Evolutionary conservation across 92 coral and sea anemone genomes (phyloP), one percentile per base, ranked within the genome.

Genomic region (Ricordea florida): DNA sequence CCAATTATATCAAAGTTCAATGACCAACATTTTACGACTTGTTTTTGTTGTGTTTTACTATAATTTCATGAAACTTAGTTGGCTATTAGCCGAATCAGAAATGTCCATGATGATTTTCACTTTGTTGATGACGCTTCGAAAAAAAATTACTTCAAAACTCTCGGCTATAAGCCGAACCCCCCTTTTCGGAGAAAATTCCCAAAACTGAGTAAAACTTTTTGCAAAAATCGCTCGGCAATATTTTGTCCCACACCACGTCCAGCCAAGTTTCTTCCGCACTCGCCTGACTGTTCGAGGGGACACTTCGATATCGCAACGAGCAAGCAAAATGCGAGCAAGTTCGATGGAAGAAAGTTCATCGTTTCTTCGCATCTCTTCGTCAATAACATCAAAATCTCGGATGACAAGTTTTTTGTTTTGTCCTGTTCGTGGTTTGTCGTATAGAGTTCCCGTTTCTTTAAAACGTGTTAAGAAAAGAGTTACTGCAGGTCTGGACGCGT

Each of bases 331-430:
- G 3, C 63, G 3, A 28, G 44, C 48, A 46, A 72, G 63, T 62
- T 72, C 69, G 24, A 29, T 15, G 1, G 79, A 41, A 2, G 53
- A 53, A 43, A 72, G 79, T 33, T 72, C 79, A 25, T 72, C 79
- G 21, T 72, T 56, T 72, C 27, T 49, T 26, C 28, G 15, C 79
- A 72, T 72, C 57, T 72, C 51, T 57, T 53, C 56, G 25, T 72
- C 79, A 21, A 57, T 71, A 3, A 24, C 44, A 17, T 40, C 55
- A 3, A 27, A 73, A 44, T 73, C 68, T 10, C 4, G 67, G 37
- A 73, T 40, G 7, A 15, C 20, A 22, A 73, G 69, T 32, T 30
- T 45, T 10, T 16, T 58, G 30, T 41, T 24, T 56, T 46, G n/a
- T 17, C 38, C 63, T 16, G n/a, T 30, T 29, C 31, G 26, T 33